phyloP scores from a whole-genome alignment of 2,797 vertebrate species.

The Mormyrus hasselquistii region DNA sequence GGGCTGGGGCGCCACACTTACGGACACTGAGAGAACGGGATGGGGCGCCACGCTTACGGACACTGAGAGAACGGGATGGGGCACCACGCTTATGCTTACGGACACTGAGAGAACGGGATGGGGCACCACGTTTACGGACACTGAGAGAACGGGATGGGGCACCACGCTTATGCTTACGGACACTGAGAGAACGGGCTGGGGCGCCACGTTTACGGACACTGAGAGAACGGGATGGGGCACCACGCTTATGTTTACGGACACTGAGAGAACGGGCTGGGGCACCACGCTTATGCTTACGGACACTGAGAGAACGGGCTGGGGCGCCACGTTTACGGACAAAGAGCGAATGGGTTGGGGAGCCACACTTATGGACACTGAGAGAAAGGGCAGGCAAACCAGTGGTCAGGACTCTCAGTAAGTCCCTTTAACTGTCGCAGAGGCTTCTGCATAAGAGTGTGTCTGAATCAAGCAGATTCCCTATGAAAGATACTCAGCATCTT shows the following conservation, averaged over 20 bases:
- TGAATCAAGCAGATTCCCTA: not conserved
- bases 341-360: no score
- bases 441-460: not conserved
- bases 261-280: not conserved
- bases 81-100: no score
- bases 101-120: no score
- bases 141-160: no score
- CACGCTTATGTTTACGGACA: not conserved
- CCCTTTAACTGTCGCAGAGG: not conserved
- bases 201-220: not conserved
- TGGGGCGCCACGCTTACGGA: no score
- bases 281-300: no score
- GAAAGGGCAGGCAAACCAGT: not conserved
- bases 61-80: not conserved
- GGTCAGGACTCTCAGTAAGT: not conserved
- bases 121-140: no score
- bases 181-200: not conserved
- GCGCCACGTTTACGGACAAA: no score
- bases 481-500: not conserved
- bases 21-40: not conserved
- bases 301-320: not conserved
- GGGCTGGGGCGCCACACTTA: not conserved
- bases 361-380: no score
- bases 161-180: no score
- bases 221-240: not conserved